Evolutionary conservation across 2,797 vertebrate genomes (phyloP), one percentile per base, ranked within the genome.

Genomic region (Delichon dasypus): DNA sequence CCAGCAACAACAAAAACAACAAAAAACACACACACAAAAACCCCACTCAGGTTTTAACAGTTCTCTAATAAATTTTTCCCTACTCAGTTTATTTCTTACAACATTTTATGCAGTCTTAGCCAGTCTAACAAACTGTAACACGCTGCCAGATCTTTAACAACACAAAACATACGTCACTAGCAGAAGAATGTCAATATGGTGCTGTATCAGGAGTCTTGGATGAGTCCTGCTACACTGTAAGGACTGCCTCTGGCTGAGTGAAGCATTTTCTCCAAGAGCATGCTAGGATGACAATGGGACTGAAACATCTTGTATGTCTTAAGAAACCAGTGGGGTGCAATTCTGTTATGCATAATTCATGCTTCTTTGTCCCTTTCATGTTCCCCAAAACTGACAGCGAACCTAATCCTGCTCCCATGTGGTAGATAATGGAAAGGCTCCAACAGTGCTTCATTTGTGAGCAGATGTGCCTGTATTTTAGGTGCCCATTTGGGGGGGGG

Each of bases 221-320:
- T 8, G 42, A 88, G 67, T 53, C 55, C 48, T 73, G 60, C 80
- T 57, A 30, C 36, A 5, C 36, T 65, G 40, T 4, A 21, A 66
- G n/a, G 8, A 64, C 55, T 48, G 66, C 85, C 77, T 86, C 79
- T 89, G 85, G 66, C 89, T 82, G 68, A 44, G 67, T 67, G 75
- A 95, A 95, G 51, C 40, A 42, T 96, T 90, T 85, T 91, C 58
- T 94, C 51, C 83, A 65, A 78, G 67, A 86, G 44, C 29, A 11
- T 55, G 16, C 62, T 84, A 42, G 44, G 74, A 88, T 86, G 88
- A 90, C 91, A 96, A 79, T 94, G 85, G 89, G 74, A 76, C 80
- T 82, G 88, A 86, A 95, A 93, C 93, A 95, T 94, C 88, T 96
- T 91, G 90, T 60, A 66, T 81, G 74, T 91, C 80, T 94, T 94